A percentile compares a stretch with the other conserved stretches of the same genome.
These are phyloP conservation scores for Dendroctonus valens DNA, from an alignment of 1,140 invertebrate genomes.

Conservation along the genomic window DNA sequence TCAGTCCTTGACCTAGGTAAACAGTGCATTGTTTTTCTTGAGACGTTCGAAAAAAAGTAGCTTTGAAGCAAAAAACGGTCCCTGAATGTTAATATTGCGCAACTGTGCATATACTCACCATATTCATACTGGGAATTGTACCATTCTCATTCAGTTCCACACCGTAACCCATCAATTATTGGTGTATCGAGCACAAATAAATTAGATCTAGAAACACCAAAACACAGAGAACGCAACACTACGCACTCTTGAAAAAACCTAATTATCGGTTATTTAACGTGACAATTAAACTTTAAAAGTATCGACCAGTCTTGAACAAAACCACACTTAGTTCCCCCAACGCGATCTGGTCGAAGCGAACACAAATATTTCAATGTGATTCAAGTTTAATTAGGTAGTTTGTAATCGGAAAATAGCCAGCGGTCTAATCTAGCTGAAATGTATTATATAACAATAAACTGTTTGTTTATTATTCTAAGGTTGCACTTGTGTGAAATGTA, in stretches of 20 bases:
- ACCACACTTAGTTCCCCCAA: background rate
- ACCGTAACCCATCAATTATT: constrained; percentile 21
- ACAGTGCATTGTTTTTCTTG: too few species aligned
- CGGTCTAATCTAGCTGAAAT: background rate
- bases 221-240: too few species aligned
- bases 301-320: background rate
- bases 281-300: background rate
- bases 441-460: background rate
- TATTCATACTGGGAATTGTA: constrained; percentile 16
- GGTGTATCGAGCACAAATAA: too few species aligned
- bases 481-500: too few species aligned
- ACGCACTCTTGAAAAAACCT: too few species aligned
- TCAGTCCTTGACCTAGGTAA: too few species aligned
- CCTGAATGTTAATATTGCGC: too few species aligned
- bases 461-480: too few species aligned
- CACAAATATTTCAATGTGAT: constrained; percentile 9
- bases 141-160: constrained; percentile 16
- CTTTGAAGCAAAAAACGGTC: too few species aligned
- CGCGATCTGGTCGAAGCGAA: constrained; percentile 1
- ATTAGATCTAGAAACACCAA: too few species aligned
- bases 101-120: constrained; percentile 6
- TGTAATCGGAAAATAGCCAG: constrained; percentile 15
- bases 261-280: background rate
- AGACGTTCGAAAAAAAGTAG: too few species aligned
- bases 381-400: constrained; percentile 12